Evolutionary conservation across 2,113 vertebrate species (phyloP), one percentile per base, ranked within the genome.

Genomic region (Dicrurus megarhynchus): DNA sequence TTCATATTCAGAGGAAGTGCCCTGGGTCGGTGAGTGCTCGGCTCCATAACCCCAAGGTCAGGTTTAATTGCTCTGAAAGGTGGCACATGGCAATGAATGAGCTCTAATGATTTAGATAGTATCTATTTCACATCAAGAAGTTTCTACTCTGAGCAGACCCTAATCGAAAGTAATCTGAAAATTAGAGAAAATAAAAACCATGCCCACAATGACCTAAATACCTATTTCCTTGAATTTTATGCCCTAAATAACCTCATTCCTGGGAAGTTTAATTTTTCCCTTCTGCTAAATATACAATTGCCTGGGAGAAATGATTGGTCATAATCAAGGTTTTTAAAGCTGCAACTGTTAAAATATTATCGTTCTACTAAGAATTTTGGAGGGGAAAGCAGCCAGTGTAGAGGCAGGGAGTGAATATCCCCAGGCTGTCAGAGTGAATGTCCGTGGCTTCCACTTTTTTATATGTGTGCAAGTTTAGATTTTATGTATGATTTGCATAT

Each of bases 31-130:
- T 80, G 97, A 96, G 97, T 97, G 98, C 98, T 98, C 98, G 98
- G 98, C 94, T 97, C 96, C 81, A 94, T 99, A 99, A 99, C 99
- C 99, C 84, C 49, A 10, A 95, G 98, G 99, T 99, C 98, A 69
- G 96, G 96, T 97, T 97, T 99, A 99, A 98, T 99, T 98, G 98
- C 98, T 98, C 98, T 97, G 97, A 98, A 97, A 98, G 98, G 98
- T 98, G 97, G 98, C 99, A 99, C 98, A 99, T 98, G 98, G 98
- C 98, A 96, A 94, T 97, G 97, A 98, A 98, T 98, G 96, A 98
- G 97, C 96, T 96, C 97, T 99, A 99, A 99, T 99, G 99, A 99
- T 99, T 99, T 99, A 99, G 99, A 98, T 98, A 98, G 98, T 99
- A 99, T 99, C 99, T 98, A 98, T 99, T 99, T 99, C 99, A 99